Evolutionary conservation across 1,140 invertebrate genomes (phyloP).

Genomic region (Drosophila busckii): DNA sequence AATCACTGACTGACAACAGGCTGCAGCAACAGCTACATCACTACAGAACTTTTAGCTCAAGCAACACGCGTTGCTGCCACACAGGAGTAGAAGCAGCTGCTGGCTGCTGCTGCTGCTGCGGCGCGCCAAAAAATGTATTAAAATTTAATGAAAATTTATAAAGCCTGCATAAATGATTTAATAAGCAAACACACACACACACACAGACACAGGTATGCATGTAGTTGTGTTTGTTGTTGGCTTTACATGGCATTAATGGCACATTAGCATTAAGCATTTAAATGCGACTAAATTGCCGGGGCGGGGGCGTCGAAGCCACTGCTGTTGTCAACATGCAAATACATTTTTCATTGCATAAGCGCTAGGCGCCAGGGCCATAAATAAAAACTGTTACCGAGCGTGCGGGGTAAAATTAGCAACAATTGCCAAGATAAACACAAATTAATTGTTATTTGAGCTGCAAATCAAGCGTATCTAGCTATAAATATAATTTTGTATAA

Average conservation of each 20-base stretch:
- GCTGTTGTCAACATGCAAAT: slow-evolving; percentile 40
- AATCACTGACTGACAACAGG: slow-evolving; percentile 75
- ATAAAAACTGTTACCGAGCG: slow-evolving; percentile 11
- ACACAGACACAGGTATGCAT: slow-evolving; percentile 6
- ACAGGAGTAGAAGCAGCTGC: slow-evolving; percentile 45
- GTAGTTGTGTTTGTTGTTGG: slow-evolving; percentile 7
- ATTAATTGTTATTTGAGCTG: too few species aligned
- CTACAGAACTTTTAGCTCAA: slow-evolving; percentile 19
- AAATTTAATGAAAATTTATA: slow-evolving; percentile 78
- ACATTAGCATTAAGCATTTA: slow-evolving; percentile 33
- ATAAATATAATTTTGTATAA: too few species aligned
- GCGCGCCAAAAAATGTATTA: slow-evolving; percentile 64
- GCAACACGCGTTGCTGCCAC: not conserved
- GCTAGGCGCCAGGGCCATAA: not conserved
- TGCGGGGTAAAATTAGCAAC: too few species aligned
- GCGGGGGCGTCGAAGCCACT: slow-evolving; percentile 19
- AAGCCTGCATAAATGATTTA: slow-evolving; percentile 73
- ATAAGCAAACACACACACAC: slow-evolving; percentile 39
- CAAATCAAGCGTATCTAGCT: too few species aligned
- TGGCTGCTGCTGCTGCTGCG: slow-evolving; percentile 28
- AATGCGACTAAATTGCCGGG: slow-evolving; percentile 20
- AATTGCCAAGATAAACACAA: too few species aligned
- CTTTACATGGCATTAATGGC: slow-evolving; percentile 28
- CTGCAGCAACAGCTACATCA: slow-evolving; percentile 22
- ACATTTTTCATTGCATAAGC: slow-evolving; percentile 42